Evolutionary conservation across 2,113 vertebrate species (phyloP), one percentile per base, ranked within the genome.

Genomic region (Elaphurus davidianus): DNA sequence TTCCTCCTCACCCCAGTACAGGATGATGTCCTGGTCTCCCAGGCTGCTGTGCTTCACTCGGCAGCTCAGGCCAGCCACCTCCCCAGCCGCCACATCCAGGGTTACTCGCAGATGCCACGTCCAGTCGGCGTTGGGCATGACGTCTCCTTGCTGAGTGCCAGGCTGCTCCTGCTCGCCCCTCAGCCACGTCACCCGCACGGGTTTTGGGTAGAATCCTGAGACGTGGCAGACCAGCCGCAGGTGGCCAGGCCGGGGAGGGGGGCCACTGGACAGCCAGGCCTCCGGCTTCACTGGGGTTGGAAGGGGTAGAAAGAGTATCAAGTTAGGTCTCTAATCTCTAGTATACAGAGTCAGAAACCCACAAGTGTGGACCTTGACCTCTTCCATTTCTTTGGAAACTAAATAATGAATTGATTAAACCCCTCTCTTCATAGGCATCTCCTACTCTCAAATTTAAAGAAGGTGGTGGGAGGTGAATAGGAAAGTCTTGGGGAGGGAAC

Each of bases 1-100:
- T 33, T 14, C 30, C 21, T 82, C 36, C 94, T 96, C 47, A 97
- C 94, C 91, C 91, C 96, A 97, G 43, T 84, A 19, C 19, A 83
- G 59, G 59, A 96, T 0, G 30, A 97, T 59, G 59, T 94, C 94
- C 45, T 57, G 91, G 15, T 45, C 67, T 21, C 94, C 94, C 1
- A 97, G 36, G 15, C 97, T 97, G 85, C 91, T 96, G 78, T 97
- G 96, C 47, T 54, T 95, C 45, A 96, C 84, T 5, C 16, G 4
- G 14, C 94, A 97, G 14, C 59, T 40, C 52, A 97, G 88, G 27
- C 45, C 57, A 7, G 64, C 12, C 0, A 3, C 45, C 36, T 95
- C 86, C 60, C 8, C 85, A 25, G 79, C 90, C 0, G 1, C 43
- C 30, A 97, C 78, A 16, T 89, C 40, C 30, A 97, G 54, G 16